Percentiles rank a stretch among this genome's conserved stretches.
Evolutionary conservation across 2,113 vertebrate species (phyloP).

Genomic region (Triplophysa dalaica): DNA sequence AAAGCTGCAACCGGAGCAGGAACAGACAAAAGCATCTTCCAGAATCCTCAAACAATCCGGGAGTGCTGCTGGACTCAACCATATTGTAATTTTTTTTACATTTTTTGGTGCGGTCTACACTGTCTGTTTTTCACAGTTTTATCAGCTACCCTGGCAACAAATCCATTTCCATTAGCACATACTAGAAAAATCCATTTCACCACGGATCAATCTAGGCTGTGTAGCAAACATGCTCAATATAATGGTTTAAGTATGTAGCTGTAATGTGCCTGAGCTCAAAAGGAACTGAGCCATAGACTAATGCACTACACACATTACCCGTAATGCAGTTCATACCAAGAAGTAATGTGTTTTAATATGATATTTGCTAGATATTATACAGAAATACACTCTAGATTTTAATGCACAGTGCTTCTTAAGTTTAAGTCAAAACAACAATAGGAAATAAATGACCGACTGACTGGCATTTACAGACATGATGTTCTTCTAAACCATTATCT

Average conservation of each 20-base stretch:
- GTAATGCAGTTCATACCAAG: background rate
- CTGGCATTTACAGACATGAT: background rate
- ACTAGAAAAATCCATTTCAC: constrained; percentile 8
- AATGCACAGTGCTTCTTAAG: background rate
- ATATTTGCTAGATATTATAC: background rate
- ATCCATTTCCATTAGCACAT: constrained; percentile 8
- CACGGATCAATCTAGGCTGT: background rate
- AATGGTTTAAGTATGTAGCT: background rate
- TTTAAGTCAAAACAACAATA: background rate
- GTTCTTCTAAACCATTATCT: constrained; percentile 9
- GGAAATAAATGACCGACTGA: background rate
- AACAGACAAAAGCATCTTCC: background rate
- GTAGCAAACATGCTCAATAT: constrained; percentile 7
- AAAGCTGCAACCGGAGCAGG: constrained; percentile 29
- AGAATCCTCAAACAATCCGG: too few relatives aligned
- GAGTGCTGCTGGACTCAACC: too few relatives aligned
- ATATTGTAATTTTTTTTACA: too few relatives aligned
- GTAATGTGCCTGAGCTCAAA: background rate
- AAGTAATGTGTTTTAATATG: background rate
- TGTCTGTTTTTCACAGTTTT: background rate
- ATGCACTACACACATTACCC: background rate
- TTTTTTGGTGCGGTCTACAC: background rate
- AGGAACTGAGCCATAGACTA: background rate
- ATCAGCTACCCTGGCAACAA: background rate
- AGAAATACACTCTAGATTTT: background rate